phyloP scores from a whole-genome alignment of 2,797 vertebrate species.

The Carduelis carduelis region DNA sequence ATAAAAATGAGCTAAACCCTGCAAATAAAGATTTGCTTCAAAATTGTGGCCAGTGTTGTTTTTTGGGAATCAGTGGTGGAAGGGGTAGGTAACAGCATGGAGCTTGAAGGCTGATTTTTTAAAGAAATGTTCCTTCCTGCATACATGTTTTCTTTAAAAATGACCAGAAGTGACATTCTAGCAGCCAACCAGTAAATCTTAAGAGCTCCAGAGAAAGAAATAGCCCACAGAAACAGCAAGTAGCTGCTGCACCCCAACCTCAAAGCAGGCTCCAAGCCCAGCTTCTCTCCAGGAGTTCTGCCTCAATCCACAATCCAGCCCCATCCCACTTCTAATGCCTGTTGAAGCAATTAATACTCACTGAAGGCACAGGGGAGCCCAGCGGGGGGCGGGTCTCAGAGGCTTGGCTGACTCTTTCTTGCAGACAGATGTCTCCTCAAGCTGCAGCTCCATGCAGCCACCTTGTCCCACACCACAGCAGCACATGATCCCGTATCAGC shows the following conservation, averaged over 20 bases:
- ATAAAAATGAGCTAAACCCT: accelerated
- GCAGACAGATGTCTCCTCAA: not conserved
- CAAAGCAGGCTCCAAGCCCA: not conserved
- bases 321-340: accelerated
- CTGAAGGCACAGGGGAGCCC: accelerated
- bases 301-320: not conserved
- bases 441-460: not conserved
- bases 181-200: accelerated
- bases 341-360: not conserved
- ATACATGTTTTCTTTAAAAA: not conserved
- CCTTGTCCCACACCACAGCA: not conserved
- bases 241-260: accelerated
- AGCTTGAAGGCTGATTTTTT: not conserved
- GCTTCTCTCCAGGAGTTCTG: not conserved
- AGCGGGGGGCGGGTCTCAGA: not conserved
- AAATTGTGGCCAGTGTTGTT: accelerated
- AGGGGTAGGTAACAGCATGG: accelerated
- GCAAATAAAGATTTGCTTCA: not conserved
- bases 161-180: not conserved
- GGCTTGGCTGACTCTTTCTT: not conserved
- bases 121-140: not conserved
- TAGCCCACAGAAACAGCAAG: accelerated
- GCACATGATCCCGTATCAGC: not conserved
- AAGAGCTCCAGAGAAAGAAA: not conserved
- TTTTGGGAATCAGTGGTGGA: not conserved